Evolutionary conservation across 2,797 vertebrate species (phyloP).

Genomic region (Myotis pilosus): DNA sequence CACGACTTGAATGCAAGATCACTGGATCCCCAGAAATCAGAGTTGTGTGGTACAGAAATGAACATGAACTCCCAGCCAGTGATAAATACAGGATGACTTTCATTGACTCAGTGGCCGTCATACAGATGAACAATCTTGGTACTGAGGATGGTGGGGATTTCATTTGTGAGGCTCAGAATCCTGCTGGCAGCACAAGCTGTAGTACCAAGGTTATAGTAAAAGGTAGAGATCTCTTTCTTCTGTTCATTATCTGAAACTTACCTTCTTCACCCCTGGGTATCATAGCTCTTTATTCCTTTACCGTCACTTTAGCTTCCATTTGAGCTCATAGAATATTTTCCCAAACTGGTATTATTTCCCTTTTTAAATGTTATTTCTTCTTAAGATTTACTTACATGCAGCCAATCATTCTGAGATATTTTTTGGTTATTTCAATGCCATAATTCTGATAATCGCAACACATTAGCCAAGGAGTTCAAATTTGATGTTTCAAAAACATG

Average conservation of each 20-base stretch:
- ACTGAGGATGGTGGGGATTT: slow-evolving; percentile 95
- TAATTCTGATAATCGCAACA: not conserved
- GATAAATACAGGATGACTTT: slow-evolving; percentile 92
- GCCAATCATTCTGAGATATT: slow-evolving; percentile 7
- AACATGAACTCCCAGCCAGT: slow-evolving; percentile 89
- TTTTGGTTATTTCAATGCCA: not conserved
- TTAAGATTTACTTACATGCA: not conserved
- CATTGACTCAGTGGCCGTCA: slow-evolving; percentile 90
- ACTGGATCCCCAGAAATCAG: slow-evolving; percentile 92
- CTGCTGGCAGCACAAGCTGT: slow-evolving; percentile 96
- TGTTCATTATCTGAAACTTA: not conserved
- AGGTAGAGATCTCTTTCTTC: slow-evolving; percentile 88
- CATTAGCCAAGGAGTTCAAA: not conserved
- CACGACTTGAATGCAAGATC: slow-evolving; percentile 96
- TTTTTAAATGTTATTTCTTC: not conserved
- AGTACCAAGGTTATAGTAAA: slow-evolving; percentile 94
- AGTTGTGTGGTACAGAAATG: slow-evolving; percentile 96
- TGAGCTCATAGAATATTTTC: not conserved
- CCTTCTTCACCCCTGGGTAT: not conserved
- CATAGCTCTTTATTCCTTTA: not conserved
- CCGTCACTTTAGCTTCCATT: not conserved
- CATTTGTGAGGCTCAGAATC: slow-evolving; percentile 97
- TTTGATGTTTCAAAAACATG: not conserved
- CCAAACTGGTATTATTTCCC: not conserved
- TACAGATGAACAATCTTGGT: slow-evolving; percentile 90